Evolutionary conservation across 2,888 invertebrate species (phyloP).

Genomic region (Exocentrus adspersus): DNA sequence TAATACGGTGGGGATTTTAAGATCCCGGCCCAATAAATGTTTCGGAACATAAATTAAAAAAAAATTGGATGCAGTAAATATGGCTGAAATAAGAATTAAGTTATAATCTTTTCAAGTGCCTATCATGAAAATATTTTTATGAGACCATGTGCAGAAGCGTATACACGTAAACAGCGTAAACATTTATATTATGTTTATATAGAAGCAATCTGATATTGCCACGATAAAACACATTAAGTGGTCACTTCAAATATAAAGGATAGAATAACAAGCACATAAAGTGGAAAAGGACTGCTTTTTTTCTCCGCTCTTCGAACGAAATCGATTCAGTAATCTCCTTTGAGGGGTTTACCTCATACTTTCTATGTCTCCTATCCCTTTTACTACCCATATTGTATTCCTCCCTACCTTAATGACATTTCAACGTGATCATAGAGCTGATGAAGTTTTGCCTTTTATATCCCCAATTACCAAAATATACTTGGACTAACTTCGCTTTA

Average conservation of each 20-base stretch:
- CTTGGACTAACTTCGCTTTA: conserved; percentile 5
- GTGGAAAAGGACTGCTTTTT: conserved; percentile 51
- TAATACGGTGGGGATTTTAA: too few species aligned
- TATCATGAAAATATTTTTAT: not conserved
- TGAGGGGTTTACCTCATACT: conserved; percentile 55
- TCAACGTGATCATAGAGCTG: conserved; percentile 41
- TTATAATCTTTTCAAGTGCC: too few species aligned
- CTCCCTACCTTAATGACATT: conserved; percentile 44
- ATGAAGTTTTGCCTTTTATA: conserved; percentile 36
- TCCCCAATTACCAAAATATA: conserved; percentile 24
- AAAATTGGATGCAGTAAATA: too few species aligned
- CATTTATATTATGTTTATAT: conserved; percentile 56
- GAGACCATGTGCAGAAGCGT: not conserved
- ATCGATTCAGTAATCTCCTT: conserved; percentile 61
- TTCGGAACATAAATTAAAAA: too few species aligned
- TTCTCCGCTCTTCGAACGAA: conserved; percentile 53
- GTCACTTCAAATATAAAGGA: conserved; percentile 62
- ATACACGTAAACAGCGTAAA: conserved; percentile 22
- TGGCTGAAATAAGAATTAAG: too few species aligned
- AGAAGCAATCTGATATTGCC: conserved; percentile 58
- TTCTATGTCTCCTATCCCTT: conserved; percentile 44
- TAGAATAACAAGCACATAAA: conserved; percentile 62
- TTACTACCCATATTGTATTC: conserved; percentile 47
- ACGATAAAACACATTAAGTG: conserved; percentile 61
- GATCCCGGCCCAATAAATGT: too few species aligned